phyloP scores from a whole-genome alignment of 2,113 vertebrate species.

The Oryzias melastigma region DNA sequence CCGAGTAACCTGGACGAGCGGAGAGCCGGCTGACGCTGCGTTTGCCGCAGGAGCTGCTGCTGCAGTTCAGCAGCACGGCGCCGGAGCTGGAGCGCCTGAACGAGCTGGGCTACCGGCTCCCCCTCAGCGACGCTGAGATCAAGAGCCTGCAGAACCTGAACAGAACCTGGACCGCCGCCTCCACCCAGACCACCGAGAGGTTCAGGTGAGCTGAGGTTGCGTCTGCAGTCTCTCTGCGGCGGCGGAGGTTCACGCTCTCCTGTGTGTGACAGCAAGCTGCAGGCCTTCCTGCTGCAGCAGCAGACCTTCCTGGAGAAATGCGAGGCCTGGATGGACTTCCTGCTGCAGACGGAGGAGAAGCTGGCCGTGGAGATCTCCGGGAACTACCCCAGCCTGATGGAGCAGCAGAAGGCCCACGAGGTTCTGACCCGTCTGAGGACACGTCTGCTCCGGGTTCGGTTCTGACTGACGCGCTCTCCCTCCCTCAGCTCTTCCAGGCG shows the following conservation, averaged over 20 bases:
- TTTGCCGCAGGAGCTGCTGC: slow-evolving; percentile 84
- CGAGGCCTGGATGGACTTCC: slow-evolving; percentile 98
- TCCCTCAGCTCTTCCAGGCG: slow-evolving; percentile 90
- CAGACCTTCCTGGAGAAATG: slow-evolving; percentile 98
- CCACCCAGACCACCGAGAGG: slow-evolving; percentile 90
- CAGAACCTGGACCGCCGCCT: slow-evolving; percentile 86
- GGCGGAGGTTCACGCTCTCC: slow-evolving; percentile 3
- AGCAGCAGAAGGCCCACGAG: slow-evolving; percentile 95
- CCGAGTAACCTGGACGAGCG: too few species aligned
- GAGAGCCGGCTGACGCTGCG: not conserved
- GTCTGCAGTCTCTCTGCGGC: too few species aligned
- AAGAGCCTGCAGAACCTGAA: slow-evolving; percentile 94
- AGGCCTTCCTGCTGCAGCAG: slow-evolving; percentile 93
- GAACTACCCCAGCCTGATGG: slow-evolving; percentile 89
- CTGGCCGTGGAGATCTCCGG: slow-evolving; percentile 93
- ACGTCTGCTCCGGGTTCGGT: fast-evolving
- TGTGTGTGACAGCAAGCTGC: slow-evolving; percentile 83
- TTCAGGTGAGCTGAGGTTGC: slow-evolving; percentile 85
- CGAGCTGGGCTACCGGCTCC: slow-evolving; percentile 91
- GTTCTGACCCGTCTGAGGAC: slow-evolving; percentile 51
- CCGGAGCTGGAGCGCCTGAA: slow-evolving; percentile 91
- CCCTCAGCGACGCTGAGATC: slow-evolving; percentile 92
- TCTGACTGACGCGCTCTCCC: slow-evolving; percentile 3
- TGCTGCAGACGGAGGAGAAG: slow-evolving; percentile 93
- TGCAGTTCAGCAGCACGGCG: slow-evolving; percentile 91